Evolutionary conservation across 2,888 invertebrate genomes (phyloP), one percentile per base, ranked within the genome.

Genomic region (Sturmia bella): DNA sequence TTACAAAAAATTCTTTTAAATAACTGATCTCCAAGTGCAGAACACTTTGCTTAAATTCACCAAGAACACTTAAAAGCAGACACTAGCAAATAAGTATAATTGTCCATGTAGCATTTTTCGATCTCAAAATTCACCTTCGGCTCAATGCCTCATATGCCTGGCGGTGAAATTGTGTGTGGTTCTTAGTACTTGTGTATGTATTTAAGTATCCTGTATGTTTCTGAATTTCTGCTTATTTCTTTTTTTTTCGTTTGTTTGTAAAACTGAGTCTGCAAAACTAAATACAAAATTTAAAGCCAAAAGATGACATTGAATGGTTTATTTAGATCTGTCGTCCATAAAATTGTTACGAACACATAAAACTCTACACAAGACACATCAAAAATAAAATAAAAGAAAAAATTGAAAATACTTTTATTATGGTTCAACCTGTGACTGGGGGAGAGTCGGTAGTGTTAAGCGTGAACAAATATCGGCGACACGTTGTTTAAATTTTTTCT

Each of bases 251-350:
- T 17, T 17, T 17, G n/a, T 48, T 50, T 21, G 21, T 41, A 39
- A 66, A 54, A 41, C 54, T 70, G 66, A 66, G 24, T 56, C 63
- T 59, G 73, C 54, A 48, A 61, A 73, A 52, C 52, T 59, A 70
- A 66, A 77, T 27, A 68, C 61, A 63, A 54, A 70, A 70, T 48
- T 57, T 77, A 70, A 78, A 73, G 68, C 77, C 77, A 77, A 59
- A 77, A 82, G 81, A 82, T 78, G 77, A 82, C 81, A 82, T 82
- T 76, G 84, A 75, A 80, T 84, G 83, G 80, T 84, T 84, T 83
- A 84, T 84, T 84, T 83, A 83, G 80, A 80, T 84, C 75, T 77
- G 79, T 64, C 75, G 73, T 68, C 78, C 82, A 80, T 79, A 84
- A 81, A 76, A 72, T 83, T 82, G 75, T 68, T 69, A 75, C 68